These are phyloP conservation scores for Pseudoips prasinana DNA, from an alignment of 2,888 invertebrate genomes.

Conservation along the genomic window DNA sequence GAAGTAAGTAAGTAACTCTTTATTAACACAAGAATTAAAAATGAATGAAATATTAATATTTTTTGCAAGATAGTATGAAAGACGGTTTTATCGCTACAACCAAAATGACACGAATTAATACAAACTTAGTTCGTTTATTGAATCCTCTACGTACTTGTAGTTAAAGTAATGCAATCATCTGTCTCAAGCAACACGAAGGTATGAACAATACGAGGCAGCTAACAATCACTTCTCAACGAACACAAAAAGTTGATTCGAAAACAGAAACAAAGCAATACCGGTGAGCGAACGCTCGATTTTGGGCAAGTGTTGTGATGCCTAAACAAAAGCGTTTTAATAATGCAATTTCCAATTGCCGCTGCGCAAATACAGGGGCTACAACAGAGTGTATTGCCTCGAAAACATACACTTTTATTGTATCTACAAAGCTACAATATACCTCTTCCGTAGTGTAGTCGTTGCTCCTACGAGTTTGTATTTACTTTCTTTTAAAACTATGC, in stretches of 20 bases:
- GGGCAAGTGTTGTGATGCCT: conserved; percentile 68
- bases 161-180: too few species aligned
- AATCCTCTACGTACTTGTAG: too few species aligned
- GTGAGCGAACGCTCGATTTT: conserved; percentile 31
- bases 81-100: too few species aligned
- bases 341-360: conserved; percentile 81
- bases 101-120: too few species aligned
- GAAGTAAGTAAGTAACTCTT: too few species aligned
- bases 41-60: too few species aligned
- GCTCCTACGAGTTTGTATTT: conserved; percentile 1
- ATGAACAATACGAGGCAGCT: too few species aligned
- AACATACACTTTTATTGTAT: conserved; percentile 46
- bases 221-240: background rate
- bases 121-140: too few species aligned
- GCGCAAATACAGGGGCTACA: conserved; percentile 71
- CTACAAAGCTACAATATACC: conserved; percentile 31
- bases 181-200: too few species aligned
- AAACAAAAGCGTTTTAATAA: conserved; percentile 81
- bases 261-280: conserved; percentile 21
- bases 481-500: too few species aligned
- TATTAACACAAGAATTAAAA: too few species aligned
- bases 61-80: too few species aligned
- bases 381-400: conserved; percentile 47
- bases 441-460: conserved; percentile 9
- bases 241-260: conserved; percentile 16